A percentile compares a stretch with the other conserved stretches of the same genome.
Conservation (phyloP, 2,888 invertebrate genomes). For the Agrenia bidenticulata region DNA sequence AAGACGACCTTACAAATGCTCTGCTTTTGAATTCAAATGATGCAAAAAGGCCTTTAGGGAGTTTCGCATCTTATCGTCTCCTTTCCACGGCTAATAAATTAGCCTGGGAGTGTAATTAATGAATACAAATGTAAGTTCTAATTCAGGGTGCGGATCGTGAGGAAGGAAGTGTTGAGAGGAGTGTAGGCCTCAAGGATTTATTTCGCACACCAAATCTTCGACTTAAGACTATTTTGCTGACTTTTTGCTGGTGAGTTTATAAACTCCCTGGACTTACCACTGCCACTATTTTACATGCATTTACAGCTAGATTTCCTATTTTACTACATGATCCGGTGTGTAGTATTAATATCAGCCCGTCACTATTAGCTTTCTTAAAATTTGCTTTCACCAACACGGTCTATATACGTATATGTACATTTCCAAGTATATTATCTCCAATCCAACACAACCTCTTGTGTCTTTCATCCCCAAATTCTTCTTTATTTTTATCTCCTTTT, state of each 20-base stretch:
- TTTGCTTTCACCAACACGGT: no score
- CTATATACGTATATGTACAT: no score
- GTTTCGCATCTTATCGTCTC: not conserved
- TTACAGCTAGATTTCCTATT: no score
- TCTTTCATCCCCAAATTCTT: constrained; percentile 4
- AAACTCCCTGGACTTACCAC: not conserved
- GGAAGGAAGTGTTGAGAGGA: constrained; percentile 1
- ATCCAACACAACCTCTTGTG: not conserved
- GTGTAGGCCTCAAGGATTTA: constrained; percentile 65
- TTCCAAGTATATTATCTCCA: no score
- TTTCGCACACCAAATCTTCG: constrained; percentile 85
- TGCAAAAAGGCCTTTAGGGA: constrained; percentile 5
- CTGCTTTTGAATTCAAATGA: not conserved
- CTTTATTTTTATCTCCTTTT: not conserved
- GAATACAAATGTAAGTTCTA: constrained; percentile 12
- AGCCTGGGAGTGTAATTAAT: constrained; percentile 10
- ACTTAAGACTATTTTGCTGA: constrained; percentile 79
- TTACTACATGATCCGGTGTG: no score
- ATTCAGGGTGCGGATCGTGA: constrained; percentile 14
- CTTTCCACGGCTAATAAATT: constrained; percentile 10
- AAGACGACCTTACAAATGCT: no score
- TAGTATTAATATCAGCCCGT: no score
- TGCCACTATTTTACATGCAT: not conserved
- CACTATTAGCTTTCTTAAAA: no score
- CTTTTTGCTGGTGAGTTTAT: constrained; percentile 70